Conservation (phyloP, 2,888 invertebrate species). For the Drosophila neonasuta region DNA sequence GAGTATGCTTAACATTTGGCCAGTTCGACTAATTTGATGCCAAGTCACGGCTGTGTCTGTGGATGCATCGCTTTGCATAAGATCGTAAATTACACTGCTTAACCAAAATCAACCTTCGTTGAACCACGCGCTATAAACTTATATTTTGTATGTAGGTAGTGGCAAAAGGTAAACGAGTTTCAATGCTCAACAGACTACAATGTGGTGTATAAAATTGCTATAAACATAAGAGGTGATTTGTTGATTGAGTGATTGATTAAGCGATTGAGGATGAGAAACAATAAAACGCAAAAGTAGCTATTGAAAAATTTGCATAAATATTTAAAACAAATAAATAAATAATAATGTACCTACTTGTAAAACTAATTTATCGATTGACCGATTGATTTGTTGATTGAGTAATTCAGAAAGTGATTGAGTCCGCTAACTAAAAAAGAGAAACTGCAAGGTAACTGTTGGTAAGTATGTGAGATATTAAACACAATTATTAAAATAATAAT, state of each 20-base stretch:
- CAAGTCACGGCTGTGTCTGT: constrained; percentile 44
- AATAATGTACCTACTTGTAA: background rate
- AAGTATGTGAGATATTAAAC: no score
- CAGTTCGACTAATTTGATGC: constrained; percentile 39
- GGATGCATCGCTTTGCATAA: constrained; percentile 55
- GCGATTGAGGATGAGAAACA: background rate
- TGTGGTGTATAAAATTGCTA: constrained; percentile 1
- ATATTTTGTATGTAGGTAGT: constrained; percentile 4
- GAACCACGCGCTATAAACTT: constrained; percentile 1
- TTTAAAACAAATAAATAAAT: background rate
- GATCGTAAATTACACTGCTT: constrained; percentile 64
- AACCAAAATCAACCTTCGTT: constrained; percentile 44
- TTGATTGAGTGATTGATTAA: constrained; percentile 6
- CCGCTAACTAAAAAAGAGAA: no score
- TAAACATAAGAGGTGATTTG: background rate
- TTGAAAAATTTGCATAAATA: background rate
- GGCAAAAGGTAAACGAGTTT: constrained; percentile 1
- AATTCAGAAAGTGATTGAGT: no score
- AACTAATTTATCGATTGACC: background rate
- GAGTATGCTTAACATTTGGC: constrained; percentile 33
- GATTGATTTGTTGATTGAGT: no score
- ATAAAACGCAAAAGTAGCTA: background rate
- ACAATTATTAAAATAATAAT: no score
- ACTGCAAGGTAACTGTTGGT: no score
- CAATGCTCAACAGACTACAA: constrained; percentile 1